Conservation (phyloP, 2,888 invertebrate genomes). For the Myopa testacea region DNA sequence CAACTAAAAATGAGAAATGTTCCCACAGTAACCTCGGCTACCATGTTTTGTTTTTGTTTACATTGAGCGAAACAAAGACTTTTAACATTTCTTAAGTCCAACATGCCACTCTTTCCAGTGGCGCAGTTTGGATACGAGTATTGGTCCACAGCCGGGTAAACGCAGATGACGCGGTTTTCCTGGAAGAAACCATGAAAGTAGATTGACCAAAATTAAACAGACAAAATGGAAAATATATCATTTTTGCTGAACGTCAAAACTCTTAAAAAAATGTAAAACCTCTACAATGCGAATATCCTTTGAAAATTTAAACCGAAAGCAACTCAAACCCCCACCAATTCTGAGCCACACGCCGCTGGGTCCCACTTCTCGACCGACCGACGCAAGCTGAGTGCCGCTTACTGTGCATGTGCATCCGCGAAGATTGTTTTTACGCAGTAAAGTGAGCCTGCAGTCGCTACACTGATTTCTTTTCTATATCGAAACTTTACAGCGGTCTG, state of each 20-base stretch:
- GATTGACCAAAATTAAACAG: background rate
- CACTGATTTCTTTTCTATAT: slow-evolving; percentile 35
- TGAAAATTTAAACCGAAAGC: no score
- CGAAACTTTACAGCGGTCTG: slow-evolving; percentile 25
- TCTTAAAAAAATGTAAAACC: no score
- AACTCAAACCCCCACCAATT: no score
- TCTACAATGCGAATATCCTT: no score
- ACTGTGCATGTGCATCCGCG: background rate
- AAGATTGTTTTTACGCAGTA: background rate
- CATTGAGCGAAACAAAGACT: slow-evolving; percentile 14
- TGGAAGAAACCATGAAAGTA: background rate
- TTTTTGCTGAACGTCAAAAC: no score
- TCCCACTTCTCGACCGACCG: background rate
- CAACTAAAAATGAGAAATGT: slow-evolving; percentile 66
- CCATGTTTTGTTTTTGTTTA: slow-evolving; percentile 26
- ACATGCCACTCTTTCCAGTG: background rate
- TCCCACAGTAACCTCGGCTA: slow-evolving; percentile 56
- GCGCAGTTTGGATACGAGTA: background rate
- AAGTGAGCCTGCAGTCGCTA: background rate
- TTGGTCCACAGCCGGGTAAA: background rate
- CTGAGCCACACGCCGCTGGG: no score
- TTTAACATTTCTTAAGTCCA: slow-evolving; percentile 17
- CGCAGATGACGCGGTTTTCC: background rate
- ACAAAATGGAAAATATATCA: background rate
- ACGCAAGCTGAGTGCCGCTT: background rate